Evolutionary conservation across 1,140 invertebrate species (phyloP), one percentile per base, ranked within the genome.

Genomic region (Oncopodura yosiiana): DNA sequence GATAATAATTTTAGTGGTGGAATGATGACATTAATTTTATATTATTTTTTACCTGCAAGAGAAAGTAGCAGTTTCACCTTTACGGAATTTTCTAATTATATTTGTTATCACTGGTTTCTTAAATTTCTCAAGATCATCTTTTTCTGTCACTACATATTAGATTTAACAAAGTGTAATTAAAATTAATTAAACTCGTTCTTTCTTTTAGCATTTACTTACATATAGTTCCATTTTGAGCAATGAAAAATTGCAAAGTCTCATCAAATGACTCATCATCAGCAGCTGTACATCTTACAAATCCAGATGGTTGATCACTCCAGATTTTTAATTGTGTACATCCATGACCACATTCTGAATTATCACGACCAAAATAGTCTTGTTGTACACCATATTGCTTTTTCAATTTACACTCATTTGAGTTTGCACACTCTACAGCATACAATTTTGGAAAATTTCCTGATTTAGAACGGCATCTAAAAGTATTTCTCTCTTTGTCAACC

Each of bases 251-350:
- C 5, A 49, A 32, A 4, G 54, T 50, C 24, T 56, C 54, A 36
- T 56, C 48, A 9, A 56, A 34, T n/a, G n/a, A n/a, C n/a, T n/a
- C n/a, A n/a, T n/a, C n/a, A 5, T 42, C 54, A 18, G 50, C 49
- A 37, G 41, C 49, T 21, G 21, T 56, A 16, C 54, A 51, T 27
- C 41, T 18, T 3, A 56, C 54, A 45, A 56, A 56, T 3, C 54
- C 54, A 8, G 36, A 29, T 0, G 46, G 54, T 21, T 50, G 50
- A 27, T 56, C 38, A n/a, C 42, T 30, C 54, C 54, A 56, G 9
- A 56, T 45, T 44, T 56, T 56, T 23, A 56, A n/a, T 30, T 56
- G 46, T 2, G 48, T 34, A 29, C 54, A 56, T 8, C 54, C 54
- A 9, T 43, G 34, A 6, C 54, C 54, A 45, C 54, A 56, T 5